Conservation (phyloP, 2,797 vertebrate genomes). For the Nannoperca australis region DNA sequence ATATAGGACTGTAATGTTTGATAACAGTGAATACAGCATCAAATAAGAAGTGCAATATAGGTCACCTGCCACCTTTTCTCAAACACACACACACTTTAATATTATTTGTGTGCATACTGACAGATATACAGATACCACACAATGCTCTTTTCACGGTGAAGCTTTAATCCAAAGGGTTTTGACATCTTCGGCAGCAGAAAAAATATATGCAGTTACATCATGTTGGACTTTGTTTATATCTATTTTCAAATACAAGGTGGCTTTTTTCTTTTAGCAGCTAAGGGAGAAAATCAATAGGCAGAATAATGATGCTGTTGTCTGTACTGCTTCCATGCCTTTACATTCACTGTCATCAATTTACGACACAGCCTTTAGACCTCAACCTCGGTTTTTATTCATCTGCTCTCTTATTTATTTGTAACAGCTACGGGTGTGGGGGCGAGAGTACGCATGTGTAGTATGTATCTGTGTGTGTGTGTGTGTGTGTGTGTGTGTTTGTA, state of each 20-base stretch:
- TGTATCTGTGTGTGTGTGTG: background rate
- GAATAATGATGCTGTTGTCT: slow-evolving; percentile 80
- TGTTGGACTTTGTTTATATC: slow-evolving; percentile 77
- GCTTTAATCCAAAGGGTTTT: slow-evolving; percentile 47
- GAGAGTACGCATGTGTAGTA: slow-evolving; percentile 14
- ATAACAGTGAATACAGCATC: background rate
- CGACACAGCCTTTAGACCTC: slow-evolving; percentile 61
- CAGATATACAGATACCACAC: slow-evolving; percentile 8
- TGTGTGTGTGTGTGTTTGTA: background rate
- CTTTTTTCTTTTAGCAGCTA: slow-evolving; percentile 63
- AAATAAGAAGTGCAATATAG: background rate
- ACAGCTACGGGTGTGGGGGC: slow-evolving; percentile 30
- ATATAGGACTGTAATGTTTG: slow-evolving; percentile 5
- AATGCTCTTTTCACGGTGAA: slow-evolving; percentile 24
- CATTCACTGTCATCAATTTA: slow-evolving; percentile 75
- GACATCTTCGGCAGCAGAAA: slow-evolving; percentile 37
- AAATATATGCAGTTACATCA: slow-evolving; percentile 60
- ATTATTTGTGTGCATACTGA: background rate
- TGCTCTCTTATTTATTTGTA: slow-evolving; percentile 60
- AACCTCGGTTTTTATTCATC: slow-evolving; percentile 67
- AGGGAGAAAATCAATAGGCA: slow-evolving; percentile 79
- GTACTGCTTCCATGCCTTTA: slow-evolving; percentile 58
- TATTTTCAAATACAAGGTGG: slow-evolving; percentile 71
- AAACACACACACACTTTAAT: slow-evolving; percentile 4
- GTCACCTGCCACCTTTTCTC: background rate